Evolutionary conservation across 2,888 invertebrate genomes (phyloP).

Genomic region (Cyrtodaria siliqua): DNA sequence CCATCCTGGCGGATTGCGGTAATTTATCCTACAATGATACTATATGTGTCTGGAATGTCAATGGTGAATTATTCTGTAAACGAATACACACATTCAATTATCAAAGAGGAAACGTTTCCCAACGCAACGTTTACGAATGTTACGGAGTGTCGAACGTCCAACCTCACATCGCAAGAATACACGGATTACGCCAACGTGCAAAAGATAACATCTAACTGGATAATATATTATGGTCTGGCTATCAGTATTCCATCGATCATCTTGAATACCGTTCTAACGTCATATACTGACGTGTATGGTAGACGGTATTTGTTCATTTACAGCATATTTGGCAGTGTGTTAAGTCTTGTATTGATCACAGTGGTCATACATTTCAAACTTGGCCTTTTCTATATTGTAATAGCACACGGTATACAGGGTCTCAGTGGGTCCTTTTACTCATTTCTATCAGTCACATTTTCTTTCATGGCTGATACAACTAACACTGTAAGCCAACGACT

Average conservation of each 20-base stretch:
- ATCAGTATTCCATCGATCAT: background rate
- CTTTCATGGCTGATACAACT: background rate
- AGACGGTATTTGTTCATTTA: background rate
- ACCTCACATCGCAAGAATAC: background rate
- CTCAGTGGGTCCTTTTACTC: background rate
- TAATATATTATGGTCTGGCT: slow-evolving; percentile 1
- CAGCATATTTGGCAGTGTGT: background rate
- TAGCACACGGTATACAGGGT: background rate
- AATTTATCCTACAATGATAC: background rate
- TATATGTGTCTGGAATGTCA: background rate
- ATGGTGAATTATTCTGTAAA: slow-evolving; percentile 1
- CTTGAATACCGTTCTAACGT: background rate
- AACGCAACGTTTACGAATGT: background rate
- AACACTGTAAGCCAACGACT: background rate
- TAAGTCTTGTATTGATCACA: background rate
- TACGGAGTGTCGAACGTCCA: background rate
- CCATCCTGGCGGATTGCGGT: background rate
- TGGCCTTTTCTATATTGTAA: background rate
- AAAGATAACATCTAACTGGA: background rate
- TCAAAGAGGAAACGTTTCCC: background rate
- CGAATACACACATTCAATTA: background rate
- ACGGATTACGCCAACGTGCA: background rate
- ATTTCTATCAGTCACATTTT: background rate
- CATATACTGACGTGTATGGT: background rate
- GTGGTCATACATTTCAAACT: background rate